These are phyloP conservation scores for Rhinichthys osculus DNA, from an alignment of 2,797 vertebrate species.

Conservation along the genomic window DNA sequence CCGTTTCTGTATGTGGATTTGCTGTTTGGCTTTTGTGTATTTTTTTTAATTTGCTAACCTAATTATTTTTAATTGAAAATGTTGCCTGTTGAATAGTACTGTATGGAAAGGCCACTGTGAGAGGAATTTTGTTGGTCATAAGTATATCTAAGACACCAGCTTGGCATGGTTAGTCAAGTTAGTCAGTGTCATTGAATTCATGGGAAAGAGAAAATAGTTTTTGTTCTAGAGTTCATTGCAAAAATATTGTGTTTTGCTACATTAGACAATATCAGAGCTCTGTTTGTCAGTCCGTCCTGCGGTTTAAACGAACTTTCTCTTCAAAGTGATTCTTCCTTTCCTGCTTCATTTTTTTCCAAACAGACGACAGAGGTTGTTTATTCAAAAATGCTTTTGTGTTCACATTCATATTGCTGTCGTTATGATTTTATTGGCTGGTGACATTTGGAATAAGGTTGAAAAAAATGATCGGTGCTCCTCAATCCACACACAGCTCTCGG, in stretches of 20 bases:
- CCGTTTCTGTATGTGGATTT: conserved; percentile 40
- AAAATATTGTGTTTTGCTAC: conserved; percentile 47
- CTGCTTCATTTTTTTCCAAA: conserved; percentile 54
- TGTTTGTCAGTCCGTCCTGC: conserved; percentile 40
- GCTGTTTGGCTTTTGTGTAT: conserved; percentile 28
- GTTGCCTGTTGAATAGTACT: conserved; percentile 19
- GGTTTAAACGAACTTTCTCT: conserved; percentile 77
- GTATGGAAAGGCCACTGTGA: conserved; percentile 1
- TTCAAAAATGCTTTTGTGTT: conserved; percentile 75
- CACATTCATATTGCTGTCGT: conserved; percentile 82
- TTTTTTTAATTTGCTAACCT: conserved; percentile 31
- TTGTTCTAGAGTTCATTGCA: conserved; percentile 15
- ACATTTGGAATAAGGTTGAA: conserved; percentile 65
- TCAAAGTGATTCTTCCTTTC: conserved; percentile 56
- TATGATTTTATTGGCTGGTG: conserved; percentile 80
- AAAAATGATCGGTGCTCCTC: conserved; percentile 64
- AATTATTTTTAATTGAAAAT: conserved; percentile 24
- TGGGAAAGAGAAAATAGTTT: conserved; percentile 32
- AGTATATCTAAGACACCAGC: conserved; percentile 12
- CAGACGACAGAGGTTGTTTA: conserved; percentile 61
- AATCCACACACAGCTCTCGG: conserved; percentile 57
- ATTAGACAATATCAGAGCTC: conserved; percentile 41
- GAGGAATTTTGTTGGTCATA: neutral
- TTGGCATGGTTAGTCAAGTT: conserved; percentile 23
- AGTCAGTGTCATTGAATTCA: conserved; percentile 35